These are phyloP conservation scores for Diogma glabrata DNA, from an alignment of 2,888 invertebrate species.

Conservation along the genomic window DNA sequence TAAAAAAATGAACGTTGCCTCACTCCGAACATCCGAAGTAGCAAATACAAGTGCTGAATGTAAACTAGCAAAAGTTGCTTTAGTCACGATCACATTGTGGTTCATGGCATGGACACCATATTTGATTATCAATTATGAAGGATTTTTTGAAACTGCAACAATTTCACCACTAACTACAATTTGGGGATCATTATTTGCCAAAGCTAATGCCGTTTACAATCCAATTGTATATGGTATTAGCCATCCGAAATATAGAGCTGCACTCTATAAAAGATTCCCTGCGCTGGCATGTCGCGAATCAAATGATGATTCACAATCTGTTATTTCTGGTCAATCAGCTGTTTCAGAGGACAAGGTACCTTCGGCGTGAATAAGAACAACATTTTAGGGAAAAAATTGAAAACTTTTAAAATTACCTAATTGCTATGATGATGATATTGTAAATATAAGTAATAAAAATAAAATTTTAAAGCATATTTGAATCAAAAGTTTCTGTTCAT, in stretches of 20 bases:
- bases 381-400: no score
- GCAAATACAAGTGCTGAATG: slow-evolving; percentile 43
- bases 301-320: slow-evolving; percentile 14
- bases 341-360: slow-evolving; percentile 14
- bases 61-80: slow-evolving; percentile 46
- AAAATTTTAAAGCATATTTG: no score
- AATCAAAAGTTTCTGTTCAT: no score
- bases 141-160: slow-evolving; percentile 38
- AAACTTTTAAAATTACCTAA: no score
- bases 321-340: slow-evolving; percentile 14
- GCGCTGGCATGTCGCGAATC: slow-evolving; percentile 41
- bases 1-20: slow-evolving; percentile 53
- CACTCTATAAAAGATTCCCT: slow-evolving; percentile 48
- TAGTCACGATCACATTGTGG: slow-evolving; percentile 51
- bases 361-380: slow-evolving; percentile 9
- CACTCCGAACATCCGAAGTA: slow-evolving; percentile 42
- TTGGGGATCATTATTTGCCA: slow-evolving; percentile 48
- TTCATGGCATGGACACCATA: slow-evolving; percentile 57
- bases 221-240: slow-evolving; percentile 49
- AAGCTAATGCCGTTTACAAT: slow-evolving; percentile 46
- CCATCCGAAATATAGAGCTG: slow-evolving; percentile 50
- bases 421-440: no score
- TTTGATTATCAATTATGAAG: slow-evolving; percentile 42
- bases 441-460: no score
- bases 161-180: slow-evolving; percentile 43